Percentiles rank a stretch among this genome's conserved stretches.
These are phyloP conservation scores for Carduelis carduelis DNA, from an alignment of 2,797 vertebrate genomes.

Conservation along the genomic window DNA sequence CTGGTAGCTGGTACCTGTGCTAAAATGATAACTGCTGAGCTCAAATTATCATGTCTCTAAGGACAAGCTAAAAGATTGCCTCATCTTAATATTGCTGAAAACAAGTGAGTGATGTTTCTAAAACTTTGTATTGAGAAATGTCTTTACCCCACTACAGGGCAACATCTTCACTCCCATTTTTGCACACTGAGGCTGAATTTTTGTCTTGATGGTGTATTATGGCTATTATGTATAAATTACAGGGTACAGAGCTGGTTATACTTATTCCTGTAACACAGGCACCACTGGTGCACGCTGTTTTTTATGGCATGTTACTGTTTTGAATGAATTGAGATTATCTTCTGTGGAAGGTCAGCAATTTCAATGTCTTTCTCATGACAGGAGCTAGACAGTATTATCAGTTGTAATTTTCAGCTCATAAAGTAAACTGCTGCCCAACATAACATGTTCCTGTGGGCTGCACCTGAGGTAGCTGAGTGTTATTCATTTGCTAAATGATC, in stretches of 20 bases:
- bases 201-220: not conserved
- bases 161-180: constrained; percentile 27
- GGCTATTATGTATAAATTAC: constrained; percentile 31
- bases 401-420: not conserved
- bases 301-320: not conserved
- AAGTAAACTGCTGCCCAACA: not conserved
- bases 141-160: not conserved
- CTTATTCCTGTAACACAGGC: constrained; percentile 38
- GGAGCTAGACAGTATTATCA: constrained; percentile 24
- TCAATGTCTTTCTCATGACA: constrained; percentile 17
- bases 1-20: not conserved
- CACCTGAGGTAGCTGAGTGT: not conserved
- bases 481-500: not conserved
- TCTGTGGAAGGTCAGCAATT: constrained; percentile 23
- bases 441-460: not conserved
- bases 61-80: constrained; percentile 22
- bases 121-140: constrained; percentile 32
- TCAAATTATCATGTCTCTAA: constrained; percentile 30
- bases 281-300: not conserved
- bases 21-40: not conserved
- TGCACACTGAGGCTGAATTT: not conserved
- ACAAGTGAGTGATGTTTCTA: constrained; percentile 32
- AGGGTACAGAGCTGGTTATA: constrained; percentile 34
- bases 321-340: constrained; percentile 15
- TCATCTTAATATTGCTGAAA: constrained; percentile 49